Percentiles rank a stretch among this genome's conserved stretches.
Conservation (phyloP, 2,888 invertebrate genomes). For the Hirtodrosophila trivittata region DNA sequence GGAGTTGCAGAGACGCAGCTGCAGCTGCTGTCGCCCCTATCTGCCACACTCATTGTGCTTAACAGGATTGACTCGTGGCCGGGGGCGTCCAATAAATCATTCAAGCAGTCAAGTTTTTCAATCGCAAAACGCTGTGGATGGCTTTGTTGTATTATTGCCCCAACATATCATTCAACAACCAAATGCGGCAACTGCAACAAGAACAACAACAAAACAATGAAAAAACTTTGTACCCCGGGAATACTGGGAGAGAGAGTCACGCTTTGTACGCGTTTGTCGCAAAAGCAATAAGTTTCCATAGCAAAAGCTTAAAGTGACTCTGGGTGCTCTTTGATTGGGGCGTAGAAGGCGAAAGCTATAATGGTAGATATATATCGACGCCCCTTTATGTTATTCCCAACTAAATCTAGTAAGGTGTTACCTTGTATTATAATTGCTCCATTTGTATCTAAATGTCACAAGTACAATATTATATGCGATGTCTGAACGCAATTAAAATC, state of each 20-base stretch:
- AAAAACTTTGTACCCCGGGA: slow-evolving; percentile 37
- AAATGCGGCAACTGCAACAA: slow-evolving; percentile 66
- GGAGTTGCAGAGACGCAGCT: slow-evolving; percentile 43
- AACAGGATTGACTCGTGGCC: slow-evolving; percentile 67
- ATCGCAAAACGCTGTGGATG: slow-evolving; percentile 21
- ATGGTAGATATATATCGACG: not conserved
- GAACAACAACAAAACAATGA: slow-evolving; percentile 44
- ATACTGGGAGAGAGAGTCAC: not conserved
- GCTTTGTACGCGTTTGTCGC: not conserved
- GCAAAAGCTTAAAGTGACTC: no score
- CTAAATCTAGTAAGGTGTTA: no score
- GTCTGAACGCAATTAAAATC: slow-evolving; percentile 24
- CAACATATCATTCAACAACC: slow-evolving; percentile 46
- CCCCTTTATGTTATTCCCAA: not conserved
- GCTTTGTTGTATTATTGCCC: slow-evolving; percentile 14
- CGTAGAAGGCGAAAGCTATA: no score
- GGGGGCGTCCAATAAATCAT: slow-evolving; percentile 67
- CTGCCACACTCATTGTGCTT: slow-evolving; percentile 36
- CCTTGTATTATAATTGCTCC: slow-evolving; percentile 5
- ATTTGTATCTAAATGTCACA: slow-evolving; percentile 11
- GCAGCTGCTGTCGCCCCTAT: slow-evolving; percentile 38
- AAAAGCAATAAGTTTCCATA: not conserved
- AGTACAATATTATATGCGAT: slow-evolving; percentile 10
- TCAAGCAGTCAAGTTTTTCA: slow-evolving; percentile 35
- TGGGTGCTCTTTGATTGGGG: no score